Percentiles rank a stretch among this genome's conserved stretches.
Conservation (phyloP, 2,113 vertebrate species). For the Tylochromis polylepis region DNA sequence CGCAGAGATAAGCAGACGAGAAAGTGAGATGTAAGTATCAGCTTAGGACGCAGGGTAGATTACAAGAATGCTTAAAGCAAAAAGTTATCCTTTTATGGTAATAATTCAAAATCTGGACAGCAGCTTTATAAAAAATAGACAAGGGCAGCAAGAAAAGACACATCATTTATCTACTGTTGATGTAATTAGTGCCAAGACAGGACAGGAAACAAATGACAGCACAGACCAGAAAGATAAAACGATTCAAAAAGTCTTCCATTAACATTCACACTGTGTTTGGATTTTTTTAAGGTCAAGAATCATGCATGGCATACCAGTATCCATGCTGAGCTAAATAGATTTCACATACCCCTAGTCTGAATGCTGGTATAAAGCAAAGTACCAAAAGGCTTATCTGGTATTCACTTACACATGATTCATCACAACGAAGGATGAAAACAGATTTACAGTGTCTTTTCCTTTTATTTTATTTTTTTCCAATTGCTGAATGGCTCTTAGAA, state of each 20-base stretch:
- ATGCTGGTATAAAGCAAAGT: background rate
- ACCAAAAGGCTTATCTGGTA: background rate
- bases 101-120: constrained; percentile 7
- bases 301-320: background rate
- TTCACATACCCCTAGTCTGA: background rate
- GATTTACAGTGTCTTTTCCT: background rate
- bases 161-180: constrained; percentile 2
- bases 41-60: constrained; percentile 7
- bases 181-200: background rate
- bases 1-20: constrained; percentile 14
- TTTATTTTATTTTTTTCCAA: background rate
- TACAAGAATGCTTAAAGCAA: background rate
- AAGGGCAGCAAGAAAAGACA: background rate
- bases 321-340: background rate
- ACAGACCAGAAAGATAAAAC: background rate
- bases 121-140: background rate
- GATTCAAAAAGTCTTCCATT: background rate
- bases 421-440: background rate
- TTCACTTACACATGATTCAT: background rate
- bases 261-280: background rate
- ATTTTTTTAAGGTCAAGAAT: constrained; percentile 18
- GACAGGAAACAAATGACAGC: constrained; percentile 15
- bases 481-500: background rate
- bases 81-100: constrained; percentile 11
- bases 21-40: constrained; percentile 1